Percentiles rank a stretch among this genome's conserved stretches.
Evolutionary conservation across 2,797 vertebrate species (phyloP).

Genomic region (Helarctos malayanus): DNA sequence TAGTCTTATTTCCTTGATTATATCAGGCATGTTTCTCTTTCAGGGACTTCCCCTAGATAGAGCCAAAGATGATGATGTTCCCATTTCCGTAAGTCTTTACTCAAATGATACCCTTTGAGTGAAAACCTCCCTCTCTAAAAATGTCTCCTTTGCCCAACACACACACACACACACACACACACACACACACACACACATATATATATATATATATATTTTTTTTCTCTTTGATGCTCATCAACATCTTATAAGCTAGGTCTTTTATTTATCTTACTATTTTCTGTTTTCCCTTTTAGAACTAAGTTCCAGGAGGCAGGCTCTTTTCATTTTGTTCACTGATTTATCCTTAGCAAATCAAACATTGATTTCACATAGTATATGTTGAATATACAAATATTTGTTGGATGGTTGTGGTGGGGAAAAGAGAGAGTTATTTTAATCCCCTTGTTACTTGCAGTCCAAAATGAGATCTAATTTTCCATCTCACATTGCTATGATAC

Average conservation of each 20-base stretch:
- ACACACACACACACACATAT: too few relatives aligned
- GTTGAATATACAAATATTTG: conserved; percentile 3
- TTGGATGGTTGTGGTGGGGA: neutral
- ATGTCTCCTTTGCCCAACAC: neutral
- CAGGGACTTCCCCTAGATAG: neutral
- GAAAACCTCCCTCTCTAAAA: neutral
- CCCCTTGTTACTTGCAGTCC: neutral
- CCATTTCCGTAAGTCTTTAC: neutral
- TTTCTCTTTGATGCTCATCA: neutral
- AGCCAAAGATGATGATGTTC: neutral
- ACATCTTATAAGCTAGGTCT: neutral
- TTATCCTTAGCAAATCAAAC: neutral
- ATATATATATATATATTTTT: neutral
- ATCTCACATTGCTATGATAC: neutral
- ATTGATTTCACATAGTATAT: neutral
- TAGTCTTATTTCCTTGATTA: neutral
- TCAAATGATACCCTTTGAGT: neutral
- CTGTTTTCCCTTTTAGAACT: neutral
- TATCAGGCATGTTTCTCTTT: neutral
- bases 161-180: too few relatives aligned
- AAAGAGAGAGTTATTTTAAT: neutral
- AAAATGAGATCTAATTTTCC: neutral
- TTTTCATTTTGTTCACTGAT: neutral
- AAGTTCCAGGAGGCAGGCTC: neutral
- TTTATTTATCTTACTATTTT: conserved; percentile 13